Conservation (phyloP, 2,888 invertebrate species). For the Cryptosula pallasiana region DNA sequence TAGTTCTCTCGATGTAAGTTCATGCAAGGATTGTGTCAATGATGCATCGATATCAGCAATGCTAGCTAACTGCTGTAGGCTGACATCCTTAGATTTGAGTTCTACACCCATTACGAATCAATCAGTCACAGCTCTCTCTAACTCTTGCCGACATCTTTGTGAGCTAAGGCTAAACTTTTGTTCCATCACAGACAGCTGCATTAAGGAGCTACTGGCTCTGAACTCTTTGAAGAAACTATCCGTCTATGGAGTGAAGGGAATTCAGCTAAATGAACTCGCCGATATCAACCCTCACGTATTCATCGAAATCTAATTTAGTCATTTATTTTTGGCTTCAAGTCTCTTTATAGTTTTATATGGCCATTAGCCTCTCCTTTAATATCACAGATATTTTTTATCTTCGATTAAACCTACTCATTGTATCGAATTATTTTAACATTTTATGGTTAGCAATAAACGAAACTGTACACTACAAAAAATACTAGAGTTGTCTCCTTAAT, state of each 20-base stretch:
- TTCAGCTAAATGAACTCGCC: neutral
- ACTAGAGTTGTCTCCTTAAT: too few relatives aligned
- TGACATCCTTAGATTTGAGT: neutral
- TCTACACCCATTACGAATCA: neutral
- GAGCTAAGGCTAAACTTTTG: conserved; percentile 11
- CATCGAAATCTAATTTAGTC: too few relatives aligned
- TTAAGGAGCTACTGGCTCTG: neutral
- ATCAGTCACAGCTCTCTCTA: neutral
- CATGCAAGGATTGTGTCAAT: conserved; percentile 7
- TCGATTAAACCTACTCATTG: too few relatives aligned
- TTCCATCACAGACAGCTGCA: neutral
- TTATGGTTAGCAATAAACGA: too few relatives aligned
- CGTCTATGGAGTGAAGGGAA: neutral
- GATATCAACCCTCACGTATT: neutral
- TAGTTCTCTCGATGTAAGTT: neutral
- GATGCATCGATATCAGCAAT: neutral
- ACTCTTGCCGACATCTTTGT: neutral
- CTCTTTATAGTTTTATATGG: too few relatives aligned
- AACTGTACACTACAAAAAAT: too few relatives aligned
- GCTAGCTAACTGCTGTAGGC: neutral
- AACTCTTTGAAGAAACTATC: neutral
- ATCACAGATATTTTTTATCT: too few relatives aligned
- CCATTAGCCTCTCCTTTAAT: too few relatives aligned
- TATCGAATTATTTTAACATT: too few relatives aligned
- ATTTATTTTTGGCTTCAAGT: too few relatives aligned